Evolutionary conservation across 2,113 vertebrate species (phyloP).

Genomic region (Eudyptes chrysolophus): DNA sequence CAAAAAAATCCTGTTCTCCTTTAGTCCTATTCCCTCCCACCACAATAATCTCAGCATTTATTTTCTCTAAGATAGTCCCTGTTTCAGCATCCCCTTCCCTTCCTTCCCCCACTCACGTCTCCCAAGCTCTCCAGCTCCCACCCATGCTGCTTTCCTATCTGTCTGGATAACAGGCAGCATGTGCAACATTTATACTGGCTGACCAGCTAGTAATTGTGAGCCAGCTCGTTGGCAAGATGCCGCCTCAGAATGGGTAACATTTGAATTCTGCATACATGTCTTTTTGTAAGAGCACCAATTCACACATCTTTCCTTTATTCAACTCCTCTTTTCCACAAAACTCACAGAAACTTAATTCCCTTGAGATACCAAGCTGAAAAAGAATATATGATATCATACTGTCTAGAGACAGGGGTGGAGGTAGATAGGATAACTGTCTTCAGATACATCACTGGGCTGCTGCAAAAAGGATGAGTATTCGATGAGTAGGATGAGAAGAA

Average conservation of each 20-base stretch:
- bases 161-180: background rate
- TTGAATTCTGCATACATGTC: background rate
- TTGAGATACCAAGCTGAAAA: background rate
- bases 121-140: background rate
- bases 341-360: background rate
- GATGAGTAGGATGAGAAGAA: background rate
- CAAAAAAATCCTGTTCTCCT: background rate
- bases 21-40: background rate
- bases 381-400: background rate
- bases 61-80: background rate
- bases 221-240: background rate
- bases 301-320: background rate
- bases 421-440: background rate
- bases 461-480: background rate
- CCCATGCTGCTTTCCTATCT: background rate
- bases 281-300: background rate
- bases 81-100: background rate
- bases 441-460: background rate
- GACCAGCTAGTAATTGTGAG: background rate
- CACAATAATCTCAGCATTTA: background rate
- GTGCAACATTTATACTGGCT: background rate
- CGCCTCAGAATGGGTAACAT: background rate
- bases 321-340: background rate
- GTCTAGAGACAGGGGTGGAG: conserved; percentile 31
- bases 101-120: background rate